phyloP scores from a whole-genome alignment of 2,888 invertebrate genomes.

The Drosophila mercatorum region DNA sequence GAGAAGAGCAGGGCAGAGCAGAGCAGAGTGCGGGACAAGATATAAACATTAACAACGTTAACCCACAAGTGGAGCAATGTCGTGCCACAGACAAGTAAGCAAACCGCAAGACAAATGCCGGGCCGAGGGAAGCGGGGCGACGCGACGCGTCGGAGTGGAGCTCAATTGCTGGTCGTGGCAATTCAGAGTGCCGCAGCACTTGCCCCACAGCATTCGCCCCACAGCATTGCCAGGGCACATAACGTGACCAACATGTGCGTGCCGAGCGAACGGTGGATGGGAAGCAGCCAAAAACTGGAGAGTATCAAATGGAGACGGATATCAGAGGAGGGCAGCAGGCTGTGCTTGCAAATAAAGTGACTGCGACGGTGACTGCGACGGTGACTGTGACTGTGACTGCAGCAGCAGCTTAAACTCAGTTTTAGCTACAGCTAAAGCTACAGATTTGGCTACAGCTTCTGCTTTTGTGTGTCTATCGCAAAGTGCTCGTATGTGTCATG shows the following conservation, averaged over 20 bases:
- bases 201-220: conserved; percentile 1
- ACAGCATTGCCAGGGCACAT: conserved; percentile 32
- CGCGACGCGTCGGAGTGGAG: conserved; percentile 11
- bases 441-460: conserved; percentile 9
- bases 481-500: conserved; percentile 35
- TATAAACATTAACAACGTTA: conserved; percentile 49
- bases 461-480: conserved; percentile 54
- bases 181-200: conserved; percentile 26
- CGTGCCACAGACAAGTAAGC: conserved; percentile 60
- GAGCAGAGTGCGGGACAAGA: conserved; percentile 9
- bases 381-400: conserved; percentile 16
- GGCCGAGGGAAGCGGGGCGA: neutral
- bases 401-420: neutral
- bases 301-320: conserved; percentile 11
- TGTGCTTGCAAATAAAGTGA: conserved; percentile 60
- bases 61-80: conserved; percentile 74
- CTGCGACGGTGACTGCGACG: conserved; percentile 9
- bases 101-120: conserved; percentile 60
- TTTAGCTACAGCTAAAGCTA: neutral
- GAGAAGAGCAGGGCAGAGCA: neutral
- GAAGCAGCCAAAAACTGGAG: conserved; percentile 12
- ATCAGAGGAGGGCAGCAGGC: neutral
- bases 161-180: conserved; percentile 36
- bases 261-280: conserved; percentile 44
- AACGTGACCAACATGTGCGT: conserved; percentile 79